These are phyloP conservation scores for Pygoscelis antarcticus DNA, from an alignment of 2,113 vertebrate species.

Conservation along the genomic window DNA sequence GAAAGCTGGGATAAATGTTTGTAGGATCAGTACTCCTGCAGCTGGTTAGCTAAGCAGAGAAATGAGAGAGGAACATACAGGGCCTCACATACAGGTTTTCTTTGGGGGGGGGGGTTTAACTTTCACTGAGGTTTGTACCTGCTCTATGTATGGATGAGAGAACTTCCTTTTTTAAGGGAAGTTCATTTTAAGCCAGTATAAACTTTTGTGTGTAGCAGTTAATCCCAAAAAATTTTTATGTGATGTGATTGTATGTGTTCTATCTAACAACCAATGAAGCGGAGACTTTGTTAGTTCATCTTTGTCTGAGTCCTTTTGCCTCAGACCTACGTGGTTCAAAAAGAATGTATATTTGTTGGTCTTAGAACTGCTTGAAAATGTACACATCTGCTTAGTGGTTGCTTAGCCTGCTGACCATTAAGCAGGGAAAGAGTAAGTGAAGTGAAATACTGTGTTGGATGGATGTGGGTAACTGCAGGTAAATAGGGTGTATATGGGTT, in stretches of 20 bases:
- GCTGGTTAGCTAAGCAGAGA: background rate
- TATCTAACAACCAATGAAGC: background rate
- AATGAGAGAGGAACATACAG: background rate
- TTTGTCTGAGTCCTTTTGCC: background rate
- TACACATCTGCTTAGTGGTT: background rate
- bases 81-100: background rate
- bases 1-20: background rate
- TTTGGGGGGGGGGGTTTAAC: background rate
- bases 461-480: background rate
- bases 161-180: background rate
- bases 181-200: background rate
- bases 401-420: background rate
- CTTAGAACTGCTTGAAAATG: background rate
- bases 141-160: background rate
- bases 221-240: background rate
- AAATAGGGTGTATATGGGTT: background rate
- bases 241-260: too few relatives aligned
- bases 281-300: background rate
- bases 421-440: background rate
- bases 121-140: background rate
- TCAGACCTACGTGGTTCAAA: rapidly evolving
- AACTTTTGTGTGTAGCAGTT: background rate
- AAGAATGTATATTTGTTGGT: background rate
- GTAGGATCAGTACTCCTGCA: background rate
- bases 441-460: background rate